A percentile compares a stretch with the other conserved stretches of the same genome.
These are phyloP conservation scores for Asobara japonica DNA, from an alignment of 1,140 invertebrate genomes.

Conservation along the genomic window DNA sequence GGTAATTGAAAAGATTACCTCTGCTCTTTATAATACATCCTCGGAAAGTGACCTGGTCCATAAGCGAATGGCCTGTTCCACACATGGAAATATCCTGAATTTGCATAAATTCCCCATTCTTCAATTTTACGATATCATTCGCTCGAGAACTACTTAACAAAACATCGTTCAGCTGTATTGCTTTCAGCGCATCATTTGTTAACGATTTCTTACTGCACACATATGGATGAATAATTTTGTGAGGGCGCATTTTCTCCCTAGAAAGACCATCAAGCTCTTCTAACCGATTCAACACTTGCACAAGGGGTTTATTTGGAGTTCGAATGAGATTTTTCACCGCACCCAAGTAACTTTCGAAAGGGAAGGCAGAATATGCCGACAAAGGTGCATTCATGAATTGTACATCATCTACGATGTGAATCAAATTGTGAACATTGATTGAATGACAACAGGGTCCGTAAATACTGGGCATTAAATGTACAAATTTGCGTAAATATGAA, in stretches of 20 bases:
- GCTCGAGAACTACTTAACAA: too few relatives aligned
- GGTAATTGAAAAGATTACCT: too few relatives aligned
- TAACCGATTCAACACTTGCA: conserved; percentile 4
- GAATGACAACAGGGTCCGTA: conserved; percentile 16
- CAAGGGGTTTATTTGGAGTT: neutral
- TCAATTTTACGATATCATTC: too few relatives aligned
- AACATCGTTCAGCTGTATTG: too few relatives aligned
- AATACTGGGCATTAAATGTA: conserved; percentile 19
- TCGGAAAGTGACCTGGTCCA: too few relatives aligned
- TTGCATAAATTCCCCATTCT: too few relatives aligned
- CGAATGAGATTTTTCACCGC: conserved; percentile 17
- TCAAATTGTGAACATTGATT: conserved; percentile 31
- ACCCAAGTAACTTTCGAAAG: conserved; percentile 23
- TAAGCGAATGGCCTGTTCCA: too few relatives aligned
- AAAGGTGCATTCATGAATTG: conserved; percentile 5
- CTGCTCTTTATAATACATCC: too few relatives aligned
- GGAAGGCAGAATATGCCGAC: conserved; percentile 18
- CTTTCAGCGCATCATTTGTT: too few relatives aligned
- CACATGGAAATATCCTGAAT: too few relatives aligned
- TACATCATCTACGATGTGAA: conserved; percentile 31
- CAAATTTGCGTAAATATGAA: conserved; percentile 14
- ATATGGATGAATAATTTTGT: neutral
- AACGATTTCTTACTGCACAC: too few relatives aligned
- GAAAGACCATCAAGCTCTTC: neutral
- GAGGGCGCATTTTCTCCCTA: neutral